Evolutionary conservation across 2,797 vertebrate genomes (phyloP), one percentile per base, ranked within the genome.

Genomic region (Lerista edwardsae): DNA sequence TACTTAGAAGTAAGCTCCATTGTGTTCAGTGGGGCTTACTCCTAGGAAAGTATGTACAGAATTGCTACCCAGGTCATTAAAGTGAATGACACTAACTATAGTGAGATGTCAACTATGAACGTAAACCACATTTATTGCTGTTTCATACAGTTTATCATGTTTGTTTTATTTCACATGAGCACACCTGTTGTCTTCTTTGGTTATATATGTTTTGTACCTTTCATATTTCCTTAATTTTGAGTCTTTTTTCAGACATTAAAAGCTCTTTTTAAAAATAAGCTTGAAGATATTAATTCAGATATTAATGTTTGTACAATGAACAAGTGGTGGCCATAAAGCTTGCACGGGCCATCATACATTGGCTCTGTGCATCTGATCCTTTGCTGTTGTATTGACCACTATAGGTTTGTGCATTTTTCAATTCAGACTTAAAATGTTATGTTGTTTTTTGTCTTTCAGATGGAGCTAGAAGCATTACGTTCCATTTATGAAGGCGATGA

Each of bases 401-500:
- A 36, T 36, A 44, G 34, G 31, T 44, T 8, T 64, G 27, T 64
- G 39, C 19, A 61, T 59, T 25, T 36, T 36, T 21, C 6, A 72
- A 29, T 64, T 73, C 1, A 27, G 41, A 31, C 68, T 11, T 75
- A 6, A n/a, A 3, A 83, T n/a, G 15, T 55, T 1, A 67, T 74
- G n/a, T 84, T 29, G 62, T 84, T 29, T 64, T 34, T 21, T 31
- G 57, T 75, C 51, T 90, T 94, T 90, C 91, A 99, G 98, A 99
- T 99, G 98, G 98, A 99, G 93, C 91, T 99, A 93, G 98, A 99
- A 90, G 98, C 98, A 83, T 96, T 99, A 76, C 97, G 97, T 65
- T 99, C 98, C 15, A 99, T 99, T 93, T 99, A 99, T 78, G 98
- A 99, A 94, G 98, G 98, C 44, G 98, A 99, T 12, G 95, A 97